These are phyloP conservation scores for Neocloeon triangulifer DNA, from an alignment of 1,140 invertebrate genomes.

Conservation along the genomic window DNA sequence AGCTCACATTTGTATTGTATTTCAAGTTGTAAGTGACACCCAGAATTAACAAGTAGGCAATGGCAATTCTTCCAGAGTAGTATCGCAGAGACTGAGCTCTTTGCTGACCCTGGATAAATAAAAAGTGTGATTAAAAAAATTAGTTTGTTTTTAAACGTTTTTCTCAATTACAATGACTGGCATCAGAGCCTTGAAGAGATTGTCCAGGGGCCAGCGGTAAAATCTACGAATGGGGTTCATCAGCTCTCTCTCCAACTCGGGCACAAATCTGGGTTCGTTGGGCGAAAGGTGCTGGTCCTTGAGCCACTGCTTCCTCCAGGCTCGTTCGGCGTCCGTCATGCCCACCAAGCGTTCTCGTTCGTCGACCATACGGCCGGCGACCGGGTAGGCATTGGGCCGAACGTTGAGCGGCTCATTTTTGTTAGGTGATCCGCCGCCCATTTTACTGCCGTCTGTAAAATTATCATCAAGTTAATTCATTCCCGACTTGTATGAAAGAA, in stretches of 20 bases:
- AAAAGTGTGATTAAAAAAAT: no score
- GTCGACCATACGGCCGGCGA: slow-evolving; percentile 41
- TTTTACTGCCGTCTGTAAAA: no score
- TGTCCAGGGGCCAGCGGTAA: slow-evolving; percentile 45
- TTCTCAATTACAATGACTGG: slow-evolving; percentile 33
- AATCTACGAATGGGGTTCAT: slow-evolving; percentile 55
- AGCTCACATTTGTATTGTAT: slow-evolving; percentile 49
- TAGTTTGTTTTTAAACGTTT: no score
- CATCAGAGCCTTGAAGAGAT: slow-evolving; percentile 22
- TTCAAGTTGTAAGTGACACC: slow-evolving; percentile 45
- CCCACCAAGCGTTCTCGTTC: slow-evolving; percentile 56
- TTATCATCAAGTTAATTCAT: no score
- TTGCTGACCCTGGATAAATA: slow-evolving; percentile 30
- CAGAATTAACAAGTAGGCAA: slow-evolving; percentile 24
- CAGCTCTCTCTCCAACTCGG: slow-evolving; percentile 37
- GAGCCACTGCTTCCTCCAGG: slow-evolving; percentile 58
- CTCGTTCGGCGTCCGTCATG: slow-evolving; percentile 62
- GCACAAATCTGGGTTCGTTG: slow-evolving; percentile 42
- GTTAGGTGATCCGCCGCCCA: no score
- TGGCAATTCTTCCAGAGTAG: slow-evolving; percentile 32
- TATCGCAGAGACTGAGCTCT: slow-evolving; percentile 28
- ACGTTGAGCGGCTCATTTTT: no score
- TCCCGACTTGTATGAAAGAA: no score
- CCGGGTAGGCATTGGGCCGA: slow-evolving; percentile 46
- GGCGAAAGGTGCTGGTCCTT: slow-evolving; percentile 53